Evolutionary conservation across 2,797 vertebrate genomes (phyloP).

Genomic region (Poeciliopsis paucimaculata): DNA sequence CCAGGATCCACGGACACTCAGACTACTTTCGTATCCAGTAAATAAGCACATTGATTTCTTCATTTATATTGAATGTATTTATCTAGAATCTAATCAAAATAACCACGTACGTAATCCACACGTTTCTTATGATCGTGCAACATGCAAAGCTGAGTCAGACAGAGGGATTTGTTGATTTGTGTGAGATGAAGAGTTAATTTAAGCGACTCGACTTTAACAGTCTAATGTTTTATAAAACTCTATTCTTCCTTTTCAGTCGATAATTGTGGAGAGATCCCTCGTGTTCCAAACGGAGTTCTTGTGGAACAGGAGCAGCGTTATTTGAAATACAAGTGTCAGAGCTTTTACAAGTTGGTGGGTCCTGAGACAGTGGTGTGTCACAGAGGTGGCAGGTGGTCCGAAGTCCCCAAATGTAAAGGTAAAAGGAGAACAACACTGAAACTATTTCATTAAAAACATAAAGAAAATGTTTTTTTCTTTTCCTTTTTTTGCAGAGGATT

Average conservation of each 20-base stretch:
- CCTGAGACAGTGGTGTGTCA: constrained; percentile 32
- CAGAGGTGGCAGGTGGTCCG: constrained; percentile 33
- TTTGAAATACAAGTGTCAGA: constrained; percentile 29
- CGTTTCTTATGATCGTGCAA: neutral
- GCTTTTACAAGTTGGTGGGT: constrained; percentile 14
- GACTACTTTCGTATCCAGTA: neutral
- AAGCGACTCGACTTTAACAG: neutral
- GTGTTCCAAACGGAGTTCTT: neutral
- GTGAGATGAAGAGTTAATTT: neutral
- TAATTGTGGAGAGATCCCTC: neutral
- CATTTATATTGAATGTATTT: neutral
- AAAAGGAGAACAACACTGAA: neutral
- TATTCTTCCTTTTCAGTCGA: constrained; percentile 30
- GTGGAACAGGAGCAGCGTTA: accelerated
- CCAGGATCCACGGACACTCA: accelerated
- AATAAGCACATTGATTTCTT: neutral
- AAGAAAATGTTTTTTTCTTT: neutral
- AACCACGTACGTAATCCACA: neutral
- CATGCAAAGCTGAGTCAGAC: neutral
- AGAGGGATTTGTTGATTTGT: neutral
- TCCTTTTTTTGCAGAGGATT: constrained; percentile 29
- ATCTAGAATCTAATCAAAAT: neutral
- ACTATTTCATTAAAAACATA: accelerated
- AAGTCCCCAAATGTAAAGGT: constrained; percentile 49
- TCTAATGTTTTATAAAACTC: neutral